Percentiles rank a stretch among this genome's conserved stretches.
Evolutionary conservation across 2,888 invertebrate species (phyloP).

Genomic region (Euzetes globulus): DNA sequence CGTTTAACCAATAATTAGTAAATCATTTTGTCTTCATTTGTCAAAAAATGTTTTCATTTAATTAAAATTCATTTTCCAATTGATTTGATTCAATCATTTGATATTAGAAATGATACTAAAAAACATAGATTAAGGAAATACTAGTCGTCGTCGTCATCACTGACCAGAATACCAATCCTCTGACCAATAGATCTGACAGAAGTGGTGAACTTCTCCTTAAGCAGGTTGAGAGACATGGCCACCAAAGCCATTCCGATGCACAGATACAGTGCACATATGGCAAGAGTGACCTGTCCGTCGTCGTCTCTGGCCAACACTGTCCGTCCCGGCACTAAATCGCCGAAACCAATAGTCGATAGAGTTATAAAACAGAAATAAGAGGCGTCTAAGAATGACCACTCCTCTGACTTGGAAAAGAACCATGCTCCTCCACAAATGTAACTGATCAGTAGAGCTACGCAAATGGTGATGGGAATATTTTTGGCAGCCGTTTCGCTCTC

Average conservation of each 20-base stretch:
- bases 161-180: slow-evolving; percentile 62
- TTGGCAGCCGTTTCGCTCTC: slow-evolving; percentile 21
- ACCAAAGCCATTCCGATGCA: slow-evolving; percentile 86
- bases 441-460: slow-evolving; percentile 75
- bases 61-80: too few relatives aligned
- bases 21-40: too few relatives aligned
- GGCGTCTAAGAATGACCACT: slow-evolving; percentile 75
- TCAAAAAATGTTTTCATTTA: too few relatives aligned
- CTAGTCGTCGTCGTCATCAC: slow-evolving; percentile 33
- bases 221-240: slow-evolving; percentile 94
- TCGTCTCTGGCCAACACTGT: slow-evolving; percentile 50
- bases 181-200: slow-evolving; percentile 78
- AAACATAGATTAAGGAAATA: background rate
- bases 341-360: slow-evolving; percentile 84
- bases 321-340: slow-evolving; percentile 82
- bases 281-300: slow-evolving; percentile 59
- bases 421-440: slow-evolving; percentile 83
- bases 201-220: slow-evolving; percentile 85
- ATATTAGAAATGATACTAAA: too few relatives aligned
- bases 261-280: slow-evolving; percentile 81
- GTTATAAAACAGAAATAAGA: slow-evolving; percentile 92
- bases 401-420: slow-evolving; percentile 75
- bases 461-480: slow-evolving; percentile 58
- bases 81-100: too few relatives aligned
- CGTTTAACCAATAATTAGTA: too few relatives aligned